phyloP scores from a whole-genome alignment of 2,113 vertebrate genomes.

The Myiagra hebetior region DNA sequence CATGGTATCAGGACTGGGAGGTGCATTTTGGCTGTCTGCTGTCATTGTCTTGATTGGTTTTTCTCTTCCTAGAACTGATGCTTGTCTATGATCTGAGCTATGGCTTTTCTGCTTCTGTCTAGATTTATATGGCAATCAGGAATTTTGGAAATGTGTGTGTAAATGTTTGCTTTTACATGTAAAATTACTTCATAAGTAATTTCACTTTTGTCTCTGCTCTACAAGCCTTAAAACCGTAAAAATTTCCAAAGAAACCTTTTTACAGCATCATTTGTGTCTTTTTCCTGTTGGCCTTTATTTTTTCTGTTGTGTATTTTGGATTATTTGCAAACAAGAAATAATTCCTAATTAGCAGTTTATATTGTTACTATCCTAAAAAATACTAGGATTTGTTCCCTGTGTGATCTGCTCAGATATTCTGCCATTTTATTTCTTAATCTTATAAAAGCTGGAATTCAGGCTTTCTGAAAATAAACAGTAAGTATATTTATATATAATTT shows the following conservation, averaged over 20 bases:
- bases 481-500: not conserved
- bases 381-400: not conserved
- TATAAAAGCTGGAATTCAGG: not conserved
- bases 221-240: not conserved
- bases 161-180: not conserved
- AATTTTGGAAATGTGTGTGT: not conserved
- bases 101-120: not conserved
- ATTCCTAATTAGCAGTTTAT: not conserved
- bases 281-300: not conserved
- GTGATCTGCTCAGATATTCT: not conserved
- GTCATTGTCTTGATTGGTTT: not conserved
- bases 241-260: not conserved
- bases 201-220: not conserved
- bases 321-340: not conserved
- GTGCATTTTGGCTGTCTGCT: rapidly evolving
- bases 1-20: not conserved
- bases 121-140: not conserved
- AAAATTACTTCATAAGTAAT: not conserved
- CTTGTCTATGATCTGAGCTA: not conserved
- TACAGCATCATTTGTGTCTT: not conserved
- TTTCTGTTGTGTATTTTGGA: not conserved
- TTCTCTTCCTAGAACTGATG: not conserved
- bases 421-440: not conserved
- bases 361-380: not conserved
- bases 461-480: not conserved